Conservation (phyloP, 2,888 invertebrate species). For the Agelastica alni region DNA sequence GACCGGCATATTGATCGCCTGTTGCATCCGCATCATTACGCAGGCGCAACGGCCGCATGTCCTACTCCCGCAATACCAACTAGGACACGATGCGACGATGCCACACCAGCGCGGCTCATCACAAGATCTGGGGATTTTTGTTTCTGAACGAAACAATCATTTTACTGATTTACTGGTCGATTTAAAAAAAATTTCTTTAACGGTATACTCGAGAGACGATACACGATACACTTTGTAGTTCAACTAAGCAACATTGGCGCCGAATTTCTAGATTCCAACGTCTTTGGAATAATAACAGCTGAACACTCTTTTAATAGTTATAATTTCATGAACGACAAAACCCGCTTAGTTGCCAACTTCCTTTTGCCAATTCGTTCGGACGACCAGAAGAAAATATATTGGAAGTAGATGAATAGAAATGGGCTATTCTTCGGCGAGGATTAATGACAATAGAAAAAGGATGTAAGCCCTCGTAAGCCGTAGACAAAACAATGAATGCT, state of each 20-base stretch:
- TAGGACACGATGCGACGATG: conserved; percentile 25
- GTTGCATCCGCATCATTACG: conserved; percentile 46
- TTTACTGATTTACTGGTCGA: no score
- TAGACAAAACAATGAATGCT: conserved; percentile 6
- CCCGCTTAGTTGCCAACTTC: not conserved
- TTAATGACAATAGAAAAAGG: conserved; percentile 12
- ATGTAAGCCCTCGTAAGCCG: conserved; percentile 4
- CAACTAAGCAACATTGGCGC: no score
- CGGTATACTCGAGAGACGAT: no score
- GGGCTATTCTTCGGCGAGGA: conserved; percentile 10
- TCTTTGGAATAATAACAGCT: conserved; percentile 6
- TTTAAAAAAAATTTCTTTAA: no score
- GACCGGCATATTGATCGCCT: conserved; percentile 51
- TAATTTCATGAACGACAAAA: conserved; percentile 8
- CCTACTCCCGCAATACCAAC: conserved; percentile 44
- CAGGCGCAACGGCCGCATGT: conserved; percentile 46
- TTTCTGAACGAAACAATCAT: no score
- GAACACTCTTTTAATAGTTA: conserved; percentile 6
- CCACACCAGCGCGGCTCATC: not conserved
- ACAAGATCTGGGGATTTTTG: no score
- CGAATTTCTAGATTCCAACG: no score
- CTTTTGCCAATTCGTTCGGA: conserved; percentile 5
- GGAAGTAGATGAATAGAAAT: conserved; percentile 12
- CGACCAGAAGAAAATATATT: conserved; percentile 12
- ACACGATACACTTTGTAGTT: no score